Evolutionary conservation across 1,140 invertebrate species (phyloP).

Genomic region (Melipona quadrifasciata): DNA sequence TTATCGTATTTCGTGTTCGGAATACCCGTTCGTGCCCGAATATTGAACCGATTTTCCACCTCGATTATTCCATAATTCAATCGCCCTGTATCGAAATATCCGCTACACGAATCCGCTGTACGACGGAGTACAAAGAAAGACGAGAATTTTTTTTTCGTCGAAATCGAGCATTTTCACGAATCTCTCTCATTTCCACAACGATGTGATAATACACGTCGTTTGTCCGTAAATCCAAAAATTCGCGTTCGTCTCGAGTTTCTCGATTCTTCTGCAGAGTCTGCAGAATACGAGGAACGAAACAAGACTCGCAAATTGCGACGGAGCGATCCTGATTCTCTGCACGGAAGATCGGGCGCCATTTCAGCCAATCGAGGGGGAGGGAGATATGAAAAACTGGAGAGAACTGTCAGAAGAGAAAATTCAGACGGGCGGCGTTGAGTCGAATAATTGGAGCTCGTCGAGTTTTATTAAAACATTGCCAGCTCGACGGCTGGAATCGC

Average conservation of each 20-base stretch:
- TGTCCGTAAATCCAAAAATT: no score
- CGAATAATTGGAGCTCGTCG: slow-evolving; percentile 67
- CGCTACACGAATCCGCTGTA: no score
- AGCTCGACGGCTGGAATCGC: slow-evolving; percentile 56
- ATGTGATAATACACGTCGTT: no score
- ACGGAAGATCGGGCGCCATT: neutral
- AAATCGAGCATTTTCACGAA: no score
- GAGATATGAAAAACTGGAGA: neutral
- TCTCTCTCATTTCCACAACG: no score
- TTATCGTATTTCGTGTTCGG: neutral
- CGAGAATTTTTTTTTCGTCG: no score
- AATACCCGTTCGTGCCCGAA: neutral
- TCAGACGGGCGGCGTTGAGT: slow-evolving; percentile 50
- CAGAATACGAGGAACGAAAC: no score
- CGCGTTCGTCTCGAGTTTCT: no score
- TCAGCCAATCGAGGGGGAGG: neutral
- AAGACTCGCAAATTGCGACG: no score
- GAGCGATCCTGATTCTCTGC: no score
- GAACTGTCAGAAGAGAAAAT: neutral
- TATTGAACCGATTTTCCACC: neutral
- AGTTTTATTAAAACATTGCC: slow-evolving; percentile 70
- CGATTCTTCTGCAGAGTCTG: no score
- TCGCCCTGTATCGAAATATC: neutral
- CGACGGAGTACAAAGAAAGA: no score
- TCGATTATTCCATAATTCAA: neutral